Base-by-base conservation (phyloP, 1,140 invertebrate genomes). In the Trinorchestia longiramus region DNA sequence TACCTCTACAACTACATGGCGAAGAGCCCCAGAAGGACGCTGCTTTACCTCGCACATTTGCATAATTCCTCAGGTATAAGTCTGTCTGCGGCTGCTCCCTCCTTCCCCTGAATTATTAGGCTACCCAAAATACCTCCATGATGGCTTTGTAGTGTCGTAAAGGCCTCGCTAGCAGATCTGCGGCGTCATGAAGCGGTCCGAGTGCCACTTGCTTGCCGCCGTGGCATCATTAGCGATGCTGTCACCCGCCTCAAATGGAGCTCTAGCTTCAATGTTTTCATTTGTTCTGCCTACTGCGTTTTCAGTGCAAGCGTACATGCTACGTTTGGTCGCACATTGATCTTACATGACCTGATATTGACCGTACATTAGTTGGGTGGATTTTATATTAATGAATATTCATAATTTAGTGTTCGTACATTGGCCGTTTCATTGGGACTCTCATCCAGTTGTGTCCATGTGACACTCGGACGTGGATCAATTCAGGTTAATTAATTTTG, bases 131-230 rank as follows among this genome's bases (percentile, higher is more conserved):
- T 94, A 94, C 92, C 92, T 94, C 43, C 92, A 43, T 94, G 92
- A 94, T 94, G 92, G 92, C 92, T 47, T 47, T 94, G 92, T 47
- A 44, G 92, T 47, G 44, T 94, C 92, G 92, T 94, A 94, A 94
- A 94, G 92, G 92, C 92, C 45, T 94, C 92, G 92, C 92, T 43
- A 94, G 44, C 92, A 94, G 43, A 94, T 94, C 92, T 94, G 44
- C 92, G 44, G 43, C 44, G 92, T 44, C 44, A 94, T 94, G 92
- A 94, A 94, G 92, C 43, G 36, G 8, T 40, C 8, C 92, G 92
- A 94, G 92, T 94, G 92, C 92, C 92, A 45, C 92, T 94, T 94
- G 88, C 88, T 90, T 43, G 88, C 43, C 88, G 3, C 88, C 43
- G 88, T 90, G 11, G 88, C 41, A 15, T 90, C 88, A 90, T 90